Base-by-base conservation (phyloP, 2,888 invertebrate species). In the Andrena camellia region DNA sequence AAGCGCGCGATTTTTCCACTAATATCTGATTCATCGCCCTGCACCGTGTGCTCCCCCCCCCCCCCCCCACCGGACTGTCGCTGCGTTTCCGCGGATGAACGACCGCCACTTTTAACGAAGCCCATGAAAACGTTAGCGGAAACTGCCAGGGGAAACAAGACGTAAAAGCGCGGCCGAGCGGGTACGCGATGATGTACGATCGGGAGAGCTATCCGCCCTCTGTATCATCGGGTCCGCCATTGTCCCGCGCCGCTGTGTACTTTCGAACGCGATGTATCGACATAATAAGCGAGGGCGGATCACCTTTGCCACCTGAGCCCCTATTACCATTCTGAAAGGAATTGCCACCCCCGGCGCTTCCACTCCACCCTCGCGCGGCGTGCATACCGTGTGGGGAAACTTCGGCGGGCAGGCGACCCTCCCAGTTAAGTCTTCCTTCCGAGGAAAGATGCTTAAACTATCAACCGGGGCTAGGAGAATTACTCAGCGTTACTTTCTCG, bases 271-370 rank as follows among this genome's bases (percentile, higher is more conserved):
- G 75, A 85, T 78, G 81, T 81, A 86, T 86, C 84, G 84, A 81
- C 77, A 64, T 86, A 86, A 86, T 81, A 86, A 87, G 78, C 75
- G 72, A 60, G 71, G 42, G 42, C 42, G 83, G 79, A 86, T 87
- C 86, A 86, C 88, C 80, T 84, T 86, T 88, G 74, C 76, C 87
- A 84, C 81, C 81, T 83, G 84, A 79, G 86, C 75, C 81, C 78
- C 81, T 82, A 87, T 86, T 77, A 73, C 75, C 79, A 85, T 86
- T 86, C 77, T 59, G 67, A 69, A 72, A 79, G 87, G 82, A 87
- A 87, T 77, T 74, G 82, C 69, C 60, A 48, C 42, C 52, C 31
- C 73, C 35, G 42, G 10, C 77, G 17, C 57, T 73, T 77, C 72
- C 72, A 26, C 77, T 69, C 54, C 59, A 13, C 62, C 73, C 78